Evolutionary conservation across 2,888 invertebrate genomes (phyloP), one percentile per base, ranked within the genome.

Genomic region (Lacanobia oleracea): DNA sequence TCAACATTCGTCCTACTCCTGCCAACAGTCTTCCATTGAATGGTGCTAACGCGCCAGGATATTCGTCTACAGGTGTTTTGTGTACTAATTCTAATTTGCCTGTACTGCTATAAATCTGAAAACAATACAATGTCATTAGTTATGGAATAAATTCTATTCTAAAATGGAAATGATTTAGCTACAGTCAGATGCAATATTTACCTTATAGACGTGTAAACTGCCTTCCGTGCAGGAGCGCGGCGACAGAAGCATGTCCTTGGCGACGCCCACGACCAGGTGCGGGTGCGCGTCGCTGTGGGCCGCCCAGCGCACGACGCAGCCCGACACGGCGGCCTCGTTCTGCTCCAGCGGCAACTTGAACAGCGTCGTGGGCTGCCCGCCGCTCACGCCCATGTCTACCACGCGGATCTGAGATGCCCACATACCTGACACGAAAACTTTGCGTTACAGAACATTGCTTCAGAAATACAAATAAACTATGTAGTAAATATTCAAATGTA

Each of bases 371-470:
- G 98, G 99, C 78, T 96, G 91, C 0, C 89, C 92, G 27, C 93
- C 93, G 48, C 92, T 88, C 2, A 86, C 96, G 67, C 98, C 97
- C 77, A 99, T 98, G 90, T 98, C 98, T 89, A 99, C 97, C 60
- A 99, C 97, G 75, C 98, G 97, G 66, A 99, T 97, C 74, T 98
- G 97, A 0, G 98, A 99, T 0, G 99, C 99, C 99, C 99, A 99
- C 97, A 99, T 98, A 6, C 99, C 99, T 89, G 65, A 27, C 9
- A 60, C 0, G 2, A 54, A 27, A 57, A 50, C 0, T 9, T 51
- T 45, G 23, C 1, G 62, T 50, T 63, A 60, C 12, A 18, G 9
- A 56, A 16, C 3, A 3, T 16, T 16, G 8, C 8, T 59, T 21
- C 7, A 2, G 3, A 37, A 40, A 12, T 33, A n/a, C 1, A 56